These are phyloP conservation scores for Pan troglodytes DNA, from an alignment of 2,113 vertebrate genomes.

Conservation along the genomic window DNA sequence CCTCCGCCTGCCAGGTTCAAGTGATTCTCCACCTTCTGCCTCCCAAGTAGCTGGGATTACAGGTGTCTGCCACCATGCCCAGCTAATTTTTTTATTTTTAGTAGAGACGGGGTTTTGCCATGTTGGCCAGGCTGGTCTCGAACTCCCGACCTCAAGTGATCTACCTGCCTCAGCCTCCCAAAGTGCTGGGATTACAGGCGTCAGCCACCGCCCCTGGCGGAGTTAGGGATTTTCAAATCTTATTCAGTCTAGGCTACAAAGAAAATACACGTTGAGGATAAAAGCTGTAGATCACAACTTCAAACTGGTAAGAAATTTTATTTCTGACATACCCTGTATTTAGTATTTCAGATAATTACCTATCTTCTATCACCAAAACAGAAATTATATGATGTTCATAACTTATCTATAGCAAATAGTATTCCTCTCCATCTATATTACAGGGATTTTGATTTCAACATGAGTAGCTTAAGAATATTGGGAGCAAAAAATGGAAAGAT, in stretches of 20 bases:
- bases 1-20: no score
- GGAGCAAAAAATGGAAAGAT: not conserved
- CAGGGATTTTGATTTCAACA: not conserved
- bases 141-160: no score
- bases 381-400: not conserved
- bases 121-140: no score
- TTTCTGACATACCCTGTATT: constrained; percentile 1
- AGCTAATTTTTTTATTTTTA: no score
- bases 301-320: not conserved
- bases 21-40: no score
- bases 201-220: no score
- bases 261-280: constrained; percentile 20
- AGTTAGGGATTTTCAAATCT: constrained; percentile 41
- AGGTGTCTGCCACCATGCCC: no score
- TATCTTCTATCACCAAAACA: not conserved
- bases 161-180: no score
- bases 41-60: no score
- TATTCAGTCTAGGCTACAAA: constrained; percentile 1
- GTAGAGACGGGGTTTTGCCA: no score
- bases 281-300: not conserved
- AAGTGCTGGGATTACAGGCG: no score
- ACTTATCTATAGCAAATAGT: not conserved
- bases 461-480: not conserved
- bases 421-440: not conserved
- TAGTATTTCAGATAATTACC: not conserved